phyloP scores from a whole-genome alignment of 1,140 invertebrate species.

The Acromyrmex charruanus region DNA sequence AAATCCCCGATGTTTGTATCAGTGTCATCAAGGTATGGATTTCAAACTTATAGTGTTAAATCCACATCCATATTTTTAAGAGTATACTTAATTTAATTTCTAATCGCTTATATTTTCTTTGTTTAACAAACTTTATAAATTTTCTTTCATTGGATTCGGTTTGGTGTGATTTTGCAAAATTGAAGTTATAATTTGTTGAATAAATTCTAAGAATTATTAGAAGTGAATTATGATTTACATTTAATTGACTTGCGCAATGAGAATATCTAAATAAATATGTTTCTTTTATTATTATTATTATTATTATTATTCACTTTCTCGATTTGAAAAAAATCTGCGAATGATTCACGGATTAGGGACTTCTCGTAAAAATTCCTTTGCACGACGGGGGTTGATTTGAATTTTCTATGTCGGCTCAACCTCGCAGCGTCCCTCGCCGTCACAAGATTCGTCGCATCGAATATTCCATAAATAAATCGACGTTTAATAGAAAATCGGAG shows the following conservation, averaged over 20 bases:
- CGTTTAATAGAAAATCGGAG: slow-evolving; percentile 85
- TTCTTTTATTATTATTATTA: slow-evolving; percentile 15
- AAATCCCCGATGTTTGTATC: no score
- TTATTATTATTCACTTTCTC: not conserved
- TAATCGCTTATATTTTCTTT: no score
- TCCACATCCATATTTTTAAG: no score
- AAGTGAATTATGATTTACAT: not conserved
- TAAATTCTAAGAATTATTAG: not conserved
- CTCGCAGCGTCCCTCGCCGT: slow-evolving; percentile 34
- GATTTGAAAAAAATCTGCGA: not conserved
- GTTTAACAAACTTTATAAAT: no score
- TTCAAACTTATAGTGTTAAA: no score
- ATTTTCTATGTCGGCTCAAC: slow-evolving; percentile 74
- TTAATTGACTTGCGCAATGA: not conserved
- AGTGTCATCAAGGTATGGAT: no score
- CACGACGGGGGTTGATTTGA: slow-evolving; percentile 74
- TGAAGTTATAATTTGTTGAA: not conserved
- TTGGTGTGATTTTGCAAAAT: not conserved
- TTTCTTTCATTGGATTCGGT: not conserved
- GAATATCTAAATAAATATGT: not conserved
- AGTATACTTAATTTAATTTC: no score
- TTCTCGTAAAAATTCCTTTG: slow-evolving; percentile 51
- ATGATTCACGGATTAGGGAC: slow-evolving; percentile 53
- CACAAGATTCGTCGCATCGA: slow-evolving; percentile 75
- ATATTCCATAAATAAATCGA: slow-evolving; percentile 86